A percentile compares a stretch with the other conserved stretches of the same genome.
Evolutionary conservation across 2,888 invertebrate species (phyloP).

Genomic region (Carabus problematicus): DNA sequence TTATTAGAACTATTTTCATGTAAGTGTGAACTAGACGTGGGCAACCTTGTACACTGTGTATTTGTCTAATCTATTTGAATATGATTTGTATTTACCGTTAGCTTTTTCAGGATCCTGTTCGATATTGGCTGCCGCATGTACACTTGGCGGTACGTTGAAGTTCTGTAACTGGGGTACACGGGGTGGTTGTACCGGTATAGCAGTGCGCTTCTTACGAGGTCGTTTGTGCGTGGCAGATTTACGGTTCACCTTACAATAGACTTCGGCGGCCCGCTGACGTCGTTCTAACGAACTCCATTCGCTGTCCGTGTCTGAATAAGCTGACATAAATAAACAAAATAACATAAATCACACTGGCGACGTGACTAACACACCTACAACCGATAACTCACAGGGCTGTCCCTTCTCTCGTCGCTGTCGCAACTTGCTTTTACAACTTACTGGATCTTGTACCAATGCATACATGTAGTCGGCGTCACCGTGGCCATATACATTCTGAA

Average conservation of each 20-base stretch:
- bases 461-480: slow-evolving; percentile 71
- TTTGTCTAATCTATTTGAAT: slow-evolving; percentile 6
- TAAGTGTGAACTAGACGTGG: too few species aligned
- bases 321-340: slow-evolving; percentile 57
- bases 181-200: slow-evolving; percentile 86
- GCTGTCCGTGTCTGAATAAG: slow-evolving; percentile 90
- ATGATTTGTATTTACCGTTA: slow-evolving; percentile 48
- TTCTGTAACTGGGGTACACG: slow-evolving; percentile 72
- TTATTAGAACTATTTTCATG: too few species aligned
- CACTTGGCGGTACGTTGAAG: slow-evolving; percentile 54
- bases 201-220: slow-evolving; percentile 75
- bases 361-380: slow-evolving; percentile 10
- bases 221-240: slow-evolving; percentile 75
- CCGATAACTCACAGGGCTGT: slow-evolving; percentile 64
- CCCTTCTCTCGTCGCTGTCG: slow-evolving; percentile 71
- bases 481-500: slow-evolving; percentile 62
- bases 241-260: slow-evolving; percentile 70
- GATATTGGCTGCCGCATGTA: slow-evolving; percentile 52
- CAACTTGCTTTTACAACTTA: slow-evolving; percentile 66
- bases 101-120: slow-evolving; percentile 55
- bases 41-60: too few species aligned
- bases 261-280: slow-evolving; percentile 67
- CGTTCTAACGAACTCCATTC: slow-evolving; percentile 77
- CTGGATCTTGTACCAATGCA: slow-evolving; percentile 71
- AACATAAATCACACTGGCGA: slow-evolving; percentile 25